Conservation (phyloP, 2,888 invertebrate genomes). For the Epirrita christyi region DNA sequence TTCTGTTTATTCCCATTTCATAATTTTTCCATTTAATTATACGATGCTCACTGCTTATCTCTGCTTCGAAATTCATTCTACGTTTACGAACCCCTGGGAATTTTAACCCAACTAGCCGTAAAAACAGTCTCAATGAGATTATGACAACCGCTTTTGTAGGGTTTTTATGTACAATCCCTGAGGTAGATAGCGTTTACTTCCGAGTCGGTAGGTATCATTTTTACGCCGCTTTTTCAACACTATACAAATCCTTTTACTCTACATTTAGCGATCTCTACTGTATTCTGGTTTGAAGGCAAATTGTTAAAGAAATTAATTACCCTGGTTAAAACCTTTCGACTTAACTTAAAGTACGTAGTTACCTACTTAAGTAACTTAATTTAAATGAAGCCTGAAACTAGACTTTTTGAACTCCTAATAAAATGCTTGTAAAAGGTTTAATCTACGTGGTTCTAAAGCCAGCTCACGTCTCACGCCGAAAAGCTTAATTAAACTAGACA, state of each 20-base stretch:
- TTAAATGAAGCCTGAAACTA: too few relatives aligned
- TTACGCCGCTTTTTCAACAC: slow-evolving; percentile 10
- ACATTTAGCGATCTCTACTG: not conserved
- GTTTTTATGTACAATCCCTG: slow-evolving; percentile 10
- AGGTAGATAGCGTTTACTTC: slow-evolving; percentile 15
- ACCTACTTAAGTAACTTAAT: too few relatives aligned
- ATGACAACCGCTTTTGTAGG: slow-evolving; percentile 15
- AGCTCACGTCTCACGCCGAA: too few relatives aligned
- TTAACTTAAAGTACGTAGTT: too few relatives aligned
- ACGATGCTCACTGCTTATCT: too few relatives aligned
- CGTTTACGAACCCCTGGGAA: not conserved
- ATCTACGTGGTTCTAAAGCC: too few relatives aligned
- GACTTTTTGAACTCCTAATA: too few relatives aligned
- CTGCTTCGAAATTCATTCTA: too few relatives aligned
- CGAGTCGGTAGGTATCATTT: not conserved
- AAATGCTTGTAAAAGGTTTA: too few relatives aligned
- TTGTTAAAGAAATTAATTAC: not conserved
- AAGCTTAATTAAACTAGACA: too few relatives aligned
- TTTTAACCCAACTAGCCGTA: slow-evolving; percentile 11
- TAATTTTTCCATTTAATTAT: too few relatives aligned
- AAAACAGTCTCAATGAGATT: slow-evolving; percentile 21
- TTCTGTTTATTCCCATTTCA: too few relatives aligned
- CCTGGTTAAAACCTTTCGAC: not conserved
- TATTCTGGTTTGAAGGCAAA: not conserved
- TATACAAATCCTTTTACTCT: not conserved